Conservation (phyloP, 2,113 vertebrate species). For the Porphyrio hochstetteri region DNA sequence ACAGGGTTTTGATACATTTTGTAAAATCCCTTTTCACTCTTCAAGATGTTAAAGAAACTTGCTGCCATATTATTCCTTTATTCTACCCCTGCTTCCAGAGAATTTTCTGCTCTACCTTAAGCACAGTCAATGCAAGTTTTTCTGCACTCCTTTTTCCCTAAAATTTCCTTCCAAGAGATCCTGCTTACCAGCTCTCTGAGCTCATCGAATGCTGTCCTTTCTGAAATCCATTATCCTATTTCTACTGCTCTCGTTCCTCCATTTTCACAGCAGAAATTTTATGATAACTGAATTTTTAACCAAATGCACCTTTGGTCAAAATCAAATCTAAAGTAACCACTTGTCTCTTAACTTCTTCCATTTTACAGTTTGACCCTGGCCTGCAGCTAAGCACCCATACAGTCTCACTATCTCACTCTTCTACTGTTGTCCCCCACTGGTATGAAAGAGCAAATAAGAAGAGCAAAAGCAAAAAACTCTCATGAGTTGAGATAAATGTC, state of each 20-base stretch:
- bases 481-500: background rate
- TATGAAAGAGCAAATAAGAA: background rate
- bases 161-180: background rate
- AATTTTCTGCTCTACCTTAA: background rate
- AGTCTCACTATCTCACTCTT: no score
- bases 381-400: background rate
- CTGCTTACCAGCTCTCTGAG: background rate
- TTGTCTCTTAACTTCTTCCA: background rate
- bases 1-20: background rate
- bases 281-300: background rate
- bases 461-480: background rate
- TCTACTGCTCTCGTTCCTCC: background rate
- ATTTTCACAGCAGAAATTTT: background rate
- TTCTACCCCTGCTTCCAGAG: background rate
- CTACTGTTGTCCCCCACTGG: accelerated
- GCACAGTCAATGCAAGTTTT: background rate
- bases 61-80: background rate
- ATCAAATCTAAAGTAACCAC: background rate
- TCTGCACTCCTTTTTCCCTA: background rate
- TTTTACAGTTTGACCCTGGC: background rate
- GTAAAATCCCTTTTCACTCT: background rate
- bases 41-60: background rate
- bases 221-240: background rate
- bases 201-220: background rate
- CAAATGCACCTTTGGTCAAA: background rate